A percentile compares a stretch with the other conserved stretches of the same genome.
These are phyloP conservation scores for Cepaea nemoralis DNA, from an alignment of 1,140 invertebrate genomes.

Conservation along the genomic window DNA sequence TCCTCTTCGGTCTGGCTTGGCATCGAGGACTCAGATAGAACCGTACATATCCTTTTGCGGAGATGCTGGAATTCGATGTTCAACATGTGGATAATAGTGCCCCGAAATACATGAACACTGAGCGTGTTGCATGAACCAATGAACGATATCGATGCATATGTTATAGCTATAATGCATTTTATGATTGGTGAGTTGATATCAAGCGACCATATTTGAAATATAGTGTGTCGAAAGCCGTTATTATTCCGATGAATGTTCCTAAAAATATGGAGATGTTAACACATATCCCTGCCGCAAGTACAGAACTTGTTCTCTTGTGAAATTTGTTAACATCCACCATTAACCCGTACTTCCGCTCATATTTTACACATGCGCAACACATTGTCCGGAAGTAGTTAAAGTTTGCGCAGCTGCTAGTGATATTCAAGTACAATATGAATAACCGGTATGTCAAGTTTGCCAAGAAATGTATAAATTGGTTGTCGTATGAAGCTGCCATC, in stretches of 20 bases:
- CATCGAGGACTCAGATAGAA: neutral
- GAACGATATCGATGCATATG: neutral
- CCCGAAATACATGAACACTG: neutral
- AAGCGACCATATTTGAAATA: neutral
- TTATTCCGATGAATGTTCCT: no score
- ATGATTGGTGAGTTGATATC: neutral
- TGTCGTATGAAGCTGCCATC: neutral
- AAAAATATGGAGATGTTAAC: no score
- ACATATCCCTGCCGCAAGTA: no score
- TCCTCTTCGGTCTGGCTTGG: no score
- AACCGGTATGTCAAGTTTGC: neutral
- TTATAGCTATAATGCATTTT: neutral
- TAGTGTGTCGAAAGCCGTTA: no score
- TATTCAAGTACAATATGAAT: neutral
- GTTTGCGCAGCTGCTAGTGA: neutral
- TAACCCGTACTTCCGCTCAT: neutral
- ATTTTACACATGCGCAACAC: neutral
- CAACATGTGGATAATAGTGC: neutral
- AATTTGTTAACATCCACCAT: no score
- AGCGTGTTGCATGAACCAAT: neutral
- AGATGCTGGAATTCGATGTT: neutral
- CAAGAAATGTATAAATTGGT: neutral
- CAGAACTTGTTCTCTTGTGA: no score
- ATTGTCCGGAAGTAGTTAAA: neutral
- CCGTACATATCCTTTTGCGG: neutral